Evolutionary conservation across 1,140 invertebrate genomes (phyloP).

Genomic region (Dufourea novaeangliae): DNA sequence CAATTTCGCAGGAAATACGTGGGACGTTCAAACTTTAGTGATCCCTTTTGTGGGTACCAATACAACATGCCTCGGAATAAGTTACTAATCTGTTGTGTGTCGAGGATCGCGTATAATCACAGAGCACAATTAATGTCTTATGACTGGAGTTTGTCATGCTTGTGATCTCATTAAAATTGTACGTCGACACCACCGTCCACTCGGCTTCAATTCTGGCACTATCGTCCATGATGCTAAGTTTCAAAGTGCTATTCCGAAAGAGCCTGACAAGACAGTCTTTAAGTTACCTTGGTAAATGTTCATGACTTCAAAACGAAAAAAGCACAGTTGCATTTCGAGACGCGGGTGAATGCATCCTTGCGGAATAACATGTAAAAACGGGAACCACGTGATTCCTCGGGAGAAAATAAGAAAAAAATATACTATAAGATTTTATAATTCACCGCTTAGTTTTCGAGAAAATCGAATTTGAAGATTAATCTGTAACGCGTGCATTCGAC

Average conservation of each 20-base stretch:
- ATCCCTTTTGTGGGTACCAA: conserved; percentile 4
- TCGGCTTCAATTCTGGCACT: conserved; percentile 15
- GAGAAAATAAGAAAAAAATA: too few species aligned
- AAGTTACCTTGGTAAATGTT: conserved; percentile 37
- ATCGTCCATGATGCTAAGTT: conserved; percentile 38
- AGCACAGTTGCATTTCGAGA: conserved; percentile 14
- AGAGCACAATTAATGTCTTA: neutral
- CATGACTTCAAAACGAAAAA: conserved; percentile 37
- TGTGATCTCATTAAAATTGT: conserved; percentile 52
- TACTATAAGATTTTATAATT: too few species aligned
- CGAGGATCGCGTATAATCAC: neutral
- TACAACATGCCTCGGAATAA: neutral
- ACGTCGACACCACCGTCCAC: conserved; percentile 25
- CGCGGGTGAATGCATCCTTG: conserved; percentile 16
- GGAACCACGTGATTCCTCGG: neutral
- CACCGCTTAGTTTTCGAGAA: too few species aligned
- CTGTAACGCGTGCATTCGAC: too few species aligned
- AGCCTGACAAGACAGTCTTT: conserved; percentile 3
- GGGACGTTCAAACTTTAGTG: too few species aligned
- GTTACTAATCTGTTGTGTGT: too few species aligned
- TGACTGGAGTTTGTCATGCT: neutral
- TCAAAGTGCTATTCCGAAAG: conserved; percentile 38
- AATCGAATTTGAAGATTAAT: too few species aligned
- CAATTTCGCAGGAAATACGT: too few species aligned
- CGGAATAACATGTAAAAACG: conserved; percentile 4